Conservation (phyloP, 2,888 invertebrate species). For the Aspidapion aeneum region DNA sequence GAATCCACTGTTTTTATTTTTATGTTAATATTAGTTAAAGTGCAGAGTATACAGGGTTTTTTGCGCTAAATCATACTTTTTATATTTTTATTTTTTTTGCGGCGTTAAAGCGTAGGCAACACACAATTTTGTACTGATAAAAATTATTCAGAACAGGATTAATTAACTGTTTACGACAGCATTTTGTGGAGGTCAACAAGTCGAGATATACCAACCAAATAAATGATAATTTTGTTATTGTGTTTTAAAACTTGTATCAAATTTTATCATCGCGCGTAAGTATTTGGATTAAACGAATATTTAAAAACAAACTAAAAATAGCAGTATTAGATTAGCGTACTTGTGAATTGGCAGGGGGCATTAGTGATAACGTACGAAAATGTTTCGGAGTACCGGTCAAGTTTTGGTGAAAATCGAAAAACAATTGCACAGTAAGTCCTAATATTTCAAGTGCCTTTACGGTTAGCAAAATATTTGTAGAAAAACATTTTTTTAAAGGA, state of each 20-base stretch:
- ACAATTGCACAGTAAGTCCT: constrained; percentile 26
- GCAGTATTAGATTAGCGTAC: neutral
- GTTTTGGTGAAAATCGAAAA: constrained; percentile 20
- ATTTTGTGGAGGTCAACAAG: neutral
- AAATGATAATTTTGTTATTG: neutral
- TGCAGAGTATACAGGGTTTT: too few species aligned
- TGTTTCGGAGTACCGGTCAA: constrained; percentile 24
- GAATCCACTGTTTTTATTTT: too few species aligned
- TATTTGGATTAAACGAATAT: neutral
- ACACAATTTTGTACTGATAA: too few species aligned
- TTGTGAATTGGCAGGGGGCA: neutral
- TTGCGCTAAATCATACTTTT: too few species aligned
- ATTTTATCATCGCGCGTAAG: neutral
- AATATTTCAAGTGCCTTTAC: too few species aligned
- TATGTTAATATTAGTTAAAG: too few species aligned
- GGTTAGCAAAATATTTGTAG: too few species aligned
- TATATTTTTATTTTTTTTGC: too few species aligned
- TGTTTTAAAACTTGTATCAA: neutral
- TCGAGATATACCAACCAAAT: neutral
- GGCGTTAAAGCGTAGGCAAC: too few species aligned
- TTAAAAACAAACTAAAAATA: neutral
- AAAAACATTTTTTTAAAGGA: too few species aligned
- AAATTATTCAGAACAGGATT: neutral
- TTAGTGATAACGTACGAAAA: constrained; percentile 18
- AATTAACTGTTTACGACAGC: neutral